These are phyloP conservation scores for Lathamus discolor DNA, from an alignment of 2,113 vertebrate species.

Conservation along the genomic window DNA sequence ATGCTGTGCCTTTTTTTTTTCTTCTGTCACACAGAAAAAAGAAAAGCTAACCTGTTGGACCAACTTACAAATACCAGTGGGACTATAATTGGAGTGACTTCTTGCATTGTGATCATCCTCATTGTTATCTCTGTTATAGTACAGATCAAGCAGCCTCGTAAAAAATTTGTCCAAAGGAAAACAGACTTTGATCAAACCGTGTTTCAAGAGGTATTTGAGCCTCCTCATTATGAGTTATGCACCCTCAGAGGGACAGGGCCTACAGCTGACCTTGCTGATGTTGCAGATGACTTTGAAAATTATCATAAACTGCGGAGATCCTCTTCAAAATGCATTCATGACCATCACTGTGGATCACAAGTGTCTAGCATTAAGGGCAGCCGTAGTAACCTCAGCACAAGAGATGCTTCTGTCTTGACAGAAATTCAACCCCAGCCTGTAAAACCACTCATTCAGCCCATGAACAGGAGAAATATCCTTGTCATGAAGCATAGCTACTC, in stretches of 20 bases:
- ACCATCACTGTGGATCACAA: conserved; percentile 97
- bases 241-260: conserved; percentile 87
- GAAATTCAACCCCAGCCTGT: conserved; percentile 88
- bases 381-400: conserved; percentile 90
- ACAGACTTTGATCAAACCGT: conserved; percentile 96
- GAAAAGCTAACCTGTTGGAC: conserved; percentile 93
- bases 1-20: neutral
- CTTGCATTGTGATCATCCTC: conserved; percentile 95
- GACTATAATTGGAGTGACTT: conserved; percentile 94
- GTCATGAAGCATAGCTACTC: conserved; percentile 99
- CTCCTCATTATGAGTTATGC: conserved; percentile 95
- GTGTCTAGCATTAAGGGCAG: conserved; percentile 89
- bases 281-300: conserved; percentile 94
- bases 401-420: conserved; percentile 87
- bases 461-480: conserved; percentile 92
- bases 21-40: conserved; percentile 82
- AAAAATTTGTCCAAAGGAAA: conserved; percentile 93
- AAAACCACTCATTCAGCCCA: conserved; percentile 85
- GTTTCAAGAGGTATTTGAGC: conserved; percentile 98
- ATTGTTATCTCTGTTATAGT: conserved; percentile 93
- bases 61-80: conserved; percentile 98
- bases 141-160: conserved; percentile 98
- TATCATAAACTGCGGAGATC: conserved; percentile 93
- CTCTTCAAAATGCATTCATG: conserved; percentile 94
- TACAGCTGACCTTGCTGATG: conserved; percentile 89